These are phyloP conservation scores for Maylandia zebra DNA, from an alignment of 2,113 vertebrate species.

Conservation along the genomic window DNA sequence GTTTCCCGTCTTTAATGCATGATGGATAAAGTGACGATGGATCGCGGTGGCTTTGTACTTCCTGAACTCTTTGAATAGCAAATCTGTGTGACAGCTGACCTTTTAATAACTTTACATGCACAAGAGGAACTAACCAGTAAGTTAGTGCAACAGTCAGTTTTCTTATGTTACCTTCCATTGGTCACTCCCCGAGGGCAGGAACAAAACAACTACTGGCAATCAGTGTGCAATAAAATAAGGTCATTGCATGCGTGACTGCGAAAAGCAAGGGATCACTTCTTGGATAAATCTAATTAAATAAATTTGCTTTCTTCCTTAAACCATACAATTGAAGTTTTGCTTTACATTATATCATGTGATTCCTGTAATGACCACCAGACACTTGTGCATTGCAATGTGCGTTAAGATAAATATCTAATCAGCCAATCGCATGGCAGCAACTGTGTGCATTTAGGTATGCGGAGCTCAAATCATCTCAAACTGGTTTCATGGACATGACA, in stretches of 20 bases:
- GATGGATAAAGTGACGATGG: not conserved
- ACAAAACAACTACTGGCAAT: not conserved
- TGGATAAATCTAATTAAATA: not conserved
- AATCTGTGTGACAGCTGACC: not conserved
- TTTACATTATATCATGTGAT: not conserved
- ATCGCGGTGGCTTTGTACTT: not conserved
- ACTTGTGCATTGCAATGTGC: not conserved
- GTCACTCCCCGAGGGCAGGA: not conserved
- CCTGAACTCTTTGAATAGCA: not conserved
- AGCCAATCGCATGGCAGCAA: not conserved
- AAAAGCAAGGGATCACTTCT: not conserved
- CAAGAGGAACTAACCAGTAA: not conserved
- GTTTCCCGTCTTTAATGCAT: not conserved
- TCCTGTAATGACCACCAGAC: not conserved
- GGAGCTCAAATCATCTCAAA: not conserved
- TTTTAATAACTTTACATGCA: not conserved
- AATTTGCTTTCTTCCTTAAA: not conserved
- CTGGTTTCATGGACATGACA: not conserved
- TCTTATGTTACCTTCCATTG: not conserved
- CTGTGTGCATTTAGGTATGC: not conserved
- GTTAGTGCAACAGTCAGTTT: not conserved
- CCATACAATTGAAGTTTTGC: not conserved
- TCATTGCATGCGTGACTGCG: fast-evolving
- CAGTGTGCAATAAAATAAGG: not conserved
- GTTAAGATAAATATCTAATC: not conserved